Percentiles rank a stretch among this genome's conserved stretches.
Conservation (phyloP, 2,888 invertebrate genomes). For the Epicampocera succincta region DNA sequence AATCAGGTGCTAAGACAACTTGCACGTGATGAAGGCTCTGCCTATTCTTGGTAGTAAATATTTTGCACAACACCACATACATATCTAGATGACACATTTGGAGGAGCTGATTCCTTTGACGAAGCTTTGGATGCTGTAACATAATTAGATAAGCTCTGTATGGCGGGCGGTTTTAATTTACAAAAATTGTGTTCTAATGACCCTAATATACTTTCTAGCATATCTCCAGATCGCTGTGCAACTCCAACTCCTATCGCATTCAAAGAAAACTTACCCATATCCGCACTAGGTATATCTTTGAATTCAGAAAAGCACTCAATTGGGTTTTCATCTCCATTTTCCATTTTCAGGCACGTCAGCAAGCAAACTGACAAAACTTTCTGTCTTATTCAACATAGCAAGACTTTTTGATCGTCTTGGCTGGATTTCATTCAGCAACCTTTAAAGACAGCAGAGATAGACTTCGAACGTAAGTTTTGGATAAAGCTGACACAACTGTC, state of each 20-base stretch:
- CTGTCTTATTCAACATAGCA: slow-evolving; percentile 15
- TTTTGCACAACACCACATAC: slow-evolving; percentile 35
- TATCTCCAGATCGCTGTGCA: slow-evolving; percentile 7
- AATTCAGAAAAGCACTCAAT: slow-evolving; percentile 21
- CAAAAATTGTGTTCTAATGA: slow-evolving; percentile 7
- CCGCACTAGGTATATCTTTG: slow-evolving; percentile 32
- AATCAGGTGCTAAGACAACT: slow-evolving; percentile 40
- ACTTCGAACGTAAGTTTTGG: no score
- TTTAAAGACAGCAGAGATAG: no score
- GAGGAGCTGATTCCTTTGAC: slow-evolving; percentile 71
- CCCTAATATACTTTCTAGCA: neutral
- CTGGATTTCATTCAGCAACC: no score
- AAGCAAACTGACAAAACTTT: slow-evolving; percentile 14
- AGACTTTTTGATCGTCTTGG: slow-evolving; percentile 35
- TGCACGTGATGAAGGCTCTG: slow-evolving; percentile 16
- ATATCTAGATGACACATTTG: slow-evolving; percentile 53
- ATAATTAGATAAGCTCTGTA: slow-evolving; percentile 16
- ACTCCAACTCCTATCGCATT: neutral
- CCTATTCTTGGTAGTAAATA: slow-evolving; percentile 26
- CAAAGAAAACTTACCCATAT: slow-evolving; percentile 29
- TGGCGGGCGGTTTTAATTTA: slow-evolving; percentile 21
- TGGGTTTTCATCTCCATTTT: slow-evolving; percentile 10
- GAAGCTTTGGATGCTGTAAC: neutral
- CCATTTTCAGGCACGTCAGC: neutral
- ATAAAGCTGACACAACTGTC: no score